Conservation (phyloP, 2,113 vertebrate species). For the Pantherophis guttatus region DNA sequence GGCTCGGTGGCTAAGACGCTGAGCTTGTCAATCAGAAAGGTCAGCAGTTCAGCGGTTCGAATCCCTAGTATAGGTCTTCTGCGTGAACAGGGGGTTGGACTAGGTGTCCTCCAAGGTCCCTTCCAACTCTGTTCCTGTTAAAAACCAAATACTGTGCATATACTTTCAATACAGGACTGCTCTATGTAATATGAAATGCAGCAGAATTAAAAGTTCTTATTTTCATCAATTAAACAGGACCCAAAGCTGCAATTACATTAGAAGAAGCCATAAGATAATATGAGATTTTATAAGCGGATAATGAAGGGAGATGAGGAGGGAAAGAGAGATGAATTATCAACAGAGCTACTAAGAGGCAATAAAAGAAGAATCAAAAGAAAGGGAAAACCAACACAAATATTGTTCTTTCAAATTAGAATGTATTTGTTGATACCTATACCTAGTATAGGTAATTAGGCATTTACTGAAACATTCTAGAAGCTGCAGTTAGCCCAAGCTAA, state of each 20-base stretch:
- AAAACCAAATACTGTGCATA: background rate
- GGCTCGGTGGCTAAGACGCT: too few species aligned
- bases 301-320: background rate
- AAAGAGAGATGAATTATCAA: background rate
- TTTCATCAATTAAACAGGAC: background rate
- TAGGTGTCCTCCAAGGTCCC: too few species aligned
- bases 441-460: background rate
- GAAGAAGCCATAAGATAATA: background rate
- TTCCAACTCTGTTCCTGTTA: too few species aligned
- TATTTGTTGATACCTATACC: background rate
- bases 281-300: background rate
- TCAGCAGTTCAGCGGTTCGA: too few species aligned
- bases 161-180: background rate
- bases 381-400: background rate
- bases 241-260: background rate
- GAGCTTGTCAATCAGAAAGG: too few species aligned
- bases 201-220: background rate
- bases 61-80: too few species aligned
- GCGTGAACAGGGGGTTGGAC: too few species aligned
- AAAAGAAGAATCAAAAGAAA: background rate
- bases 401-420: background rate
- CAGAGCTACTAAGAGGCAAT: background rate
- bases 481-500: accelerated
- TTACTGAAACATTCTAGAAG: background rate
- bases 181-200: background rate